Percentiles rank a stretch among this genome's conserved stretches.
phyloP scores from a whole-genome alignment of 1,140 invertebrate genomes.

The Megalopta genalis region DNA sequence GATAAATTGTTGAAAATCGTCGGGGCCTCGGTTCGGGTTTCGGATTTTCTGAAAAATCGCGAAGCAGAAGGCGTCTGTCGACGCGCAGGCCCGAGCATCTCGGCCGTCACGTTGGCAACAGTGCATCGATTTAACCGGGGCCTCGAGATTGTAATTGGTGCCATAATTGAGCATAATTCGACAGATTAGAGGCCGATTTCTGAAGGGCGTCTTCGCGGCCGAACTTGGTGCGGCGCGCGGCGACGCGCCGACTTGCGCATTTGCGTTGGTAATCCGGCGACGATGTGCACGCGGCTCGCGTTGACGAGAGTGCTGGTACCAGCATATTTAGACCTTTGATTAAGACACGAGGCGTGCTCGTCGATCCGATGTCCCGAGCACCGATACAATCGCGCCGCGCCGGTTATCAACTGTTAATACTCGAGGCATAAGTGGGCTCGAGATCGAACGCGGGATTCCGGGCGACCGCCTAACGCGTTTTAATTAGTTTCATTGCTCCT shows the following conservation, averaged over 20 bases:
- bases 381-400: slow-evolving; percentile 33
- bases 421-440: slow-evolving; percentile 37
- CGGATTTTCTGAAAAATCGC: too few relatives aligned
- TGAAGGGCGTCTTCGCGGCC: slow-evolving; percentile 24
- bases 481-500: slow-evolving; percentile 43
- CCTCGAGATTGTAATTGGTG: not conserved
- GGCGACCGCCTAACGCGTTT: slow-evolving; percentile 27
- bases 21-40: too few relatives aligned
- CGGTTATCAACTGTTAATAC: slow-evolving; percentile 56
- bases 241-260: not conserved
- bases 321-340: slow-evolving; percentile 62
- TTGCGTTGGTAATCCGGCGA: slow-evolving; percentile 38
- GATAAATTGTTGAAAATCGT: too few relatives aligned
- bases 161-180: slow-evolving; percentile 11
- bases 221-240: not conserved
- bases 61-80: too few relatives aligned
- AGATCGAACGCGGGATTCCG: slow-evolving; percentile 31
- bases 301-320: slow-evolving; percentile 55
- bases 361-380: slow-evolving; percentile 47
- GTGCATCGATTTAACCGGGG: not conserved
- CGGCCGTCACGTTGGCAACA: not conserved
- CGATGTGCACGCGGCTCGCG: not conserved
- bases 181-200: slow-evolving; percentile 36
- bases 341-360: slow-evolving; percentile 41
- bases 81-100: too few relatives aligned